Base-by-base conservation (phyloP, 23 tunicate genomes). In the Halocynthia roretzi region DNA sequence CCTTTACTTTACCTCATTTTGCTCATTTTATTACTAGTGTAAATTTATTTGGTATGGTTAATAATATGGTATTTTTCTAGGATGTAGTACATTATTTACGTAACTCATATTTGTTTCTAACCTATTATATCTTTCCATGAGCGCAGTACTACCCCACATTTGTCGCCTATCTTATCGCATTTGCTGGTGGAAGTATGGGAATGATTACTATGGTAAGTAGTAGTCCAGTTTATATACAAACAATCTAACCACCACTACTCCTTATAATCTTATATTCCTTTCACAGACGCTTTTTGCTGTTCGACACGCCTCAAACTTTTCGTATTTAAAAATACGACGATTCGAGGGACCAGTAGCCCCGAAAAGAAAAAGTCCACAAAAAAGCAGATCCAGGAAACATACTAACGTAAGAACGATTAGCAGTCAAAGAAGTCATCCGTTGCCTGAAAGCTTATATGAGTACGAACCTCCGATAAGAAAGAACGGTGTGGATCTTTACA, bases 241-340 rank as follows among this genome's bases (percentile, higher is more conserved):
- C 1, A 2, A 19, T 17, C 12, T 15, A 1, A 67, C 23, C 1
- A 0, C 1, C 4, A 4, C 44, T 31, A 31, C 44, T 31, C 4
- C 44, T 31, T 31, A 31, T 31, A 31, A 31, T 31, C 44, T 31
- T 31, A 31, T 31, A 31, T 31, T 58, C 14, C 18, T 10, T 66
- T 56, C 77, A 50, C 82, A 89, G 96, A 73, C 80, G 0, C 63
- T 89, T 8, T 89, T 89, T 62, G 79, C 96, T 9, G 62, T 84
- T 63, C 85, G 85, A 44, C 84, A 84, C 69, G 81, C 78, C 23
- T 66, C 88, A 55, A 83, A 76, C 55, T 89, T 89, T 54, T 81
- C 80, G n/a, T 89, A 89, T 70, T 75, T 89, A 54, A 89, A 89
- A 89, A 72, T 89, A n/a, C 87, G 95, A 67, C 81, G 84, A 51